A percentile compares a stretch with the other conserved stretches of the same genome.
Conservation (phyloP, 2,113 vertebrate species). For the Trematomus loennbergii region DNA sequence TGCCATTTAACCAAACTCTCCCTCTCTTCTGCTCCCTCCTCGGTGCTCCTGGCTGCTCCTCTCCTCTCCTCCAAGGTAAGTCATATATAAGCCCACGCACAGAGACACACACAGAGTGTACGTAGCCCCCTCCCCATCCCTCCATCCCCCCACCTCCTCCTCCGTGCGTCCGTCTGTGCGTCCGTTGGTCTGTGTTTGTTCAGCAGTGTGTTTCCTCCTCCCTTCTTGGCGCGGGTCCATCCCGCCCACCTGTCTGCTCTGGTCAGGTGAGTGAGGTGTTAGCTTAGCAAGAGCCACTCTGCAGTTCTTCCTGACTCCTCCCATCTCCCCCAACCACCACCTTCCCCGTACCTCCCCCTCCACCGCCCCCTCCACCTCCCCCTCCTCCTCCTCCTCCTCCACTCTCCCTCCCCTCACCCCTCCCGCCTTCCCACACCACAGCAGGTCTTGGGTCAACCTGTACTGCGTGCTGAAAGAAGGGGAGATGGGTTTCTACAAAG, state of each 20-base stretch:
- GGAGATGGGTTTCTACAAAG: slow-evolving; percentile 96
- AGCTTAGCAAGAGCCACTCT: slow-evolving; percentile 67
- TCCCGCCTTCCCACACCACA: slow-evolving; percentile 63
- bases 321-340: slow-evolving; percentile 46
- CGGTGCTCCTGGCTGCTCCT: slow-evolving; percentile 71
- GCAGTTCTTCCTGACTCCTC: slow-evolving; percentile 68
- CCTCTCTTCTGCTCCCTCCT: slow-evolving; percentile 47
- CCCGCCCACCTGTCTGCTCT: slow-evolving; percentile 73
- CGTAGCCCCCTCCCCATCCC: slow-evolving; percentile 34
- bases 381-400: slow-evolving; percentile 1
- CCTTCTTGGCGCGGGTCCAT: slow-evolving; percentile 75
- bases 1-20: slow-evolving; percentile 79
- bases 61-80: slow-evolving; percentile 85
- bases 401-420: not conserved
- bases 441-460: slow-evolving; percentile 95
- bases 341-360: slow-evolving; percentile 25
- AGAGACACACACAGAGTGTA: slow-evolving; percentile 20
- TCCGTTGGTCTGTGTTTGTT: slow-evolving; percentile 78
- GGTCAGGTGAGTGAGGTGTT: slow-evolving; percentile 83
- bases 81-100: slow-evolving; percentile 56
- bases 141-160: slow-evolving; percentile 46
- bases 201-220: slow-evolving; percentile 78
- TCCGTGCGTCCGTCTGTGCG: slow-evolving; percentile 42
- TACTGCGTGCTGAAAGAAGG: slow-evolving; percentile 95
- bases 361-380: not conserved